Percentiles rank a stretch among this genome's conserved stretches.
phyloP scores from a whole-genome alignment of 2,113 vertebrate species.

The Fregetta grallaria region DNA sequence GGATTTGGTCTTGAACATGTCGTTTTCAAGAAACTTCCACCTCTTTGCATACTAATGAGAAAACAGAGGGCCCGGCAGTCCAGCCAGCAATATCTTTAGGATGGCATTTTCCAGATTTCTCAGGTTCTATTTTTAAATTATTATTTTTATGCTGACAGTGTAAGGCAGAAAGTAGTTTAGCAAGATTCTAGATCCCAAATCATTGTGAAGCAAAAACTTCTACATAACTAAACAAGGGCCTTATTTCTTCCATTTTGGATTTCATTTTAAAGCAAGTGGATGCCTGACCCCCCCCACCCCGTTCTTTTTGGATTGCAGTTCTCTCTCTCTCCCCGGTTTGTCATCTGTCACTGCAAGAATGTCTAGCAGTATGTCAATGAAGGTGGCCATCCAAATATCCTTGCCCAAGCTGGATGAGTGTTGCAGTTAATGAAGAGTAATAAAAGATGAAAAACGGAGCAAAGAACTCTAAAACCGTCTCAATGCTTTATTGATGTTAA shows the following conservation, averaged over 20 bases:
- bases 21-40: not conserved
- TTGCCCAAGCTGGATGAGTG: not conserved
- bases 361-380: not conserved
- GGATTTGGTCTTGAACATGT: not conserved
- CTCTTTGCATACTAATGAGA: not conserved
- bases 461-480: not conserved
- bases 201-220: not conserved
- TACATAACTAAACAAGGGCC: not conserved
- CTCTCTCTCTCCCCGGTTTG: not conserved
- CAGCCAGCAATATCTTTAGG: slow-evolving; percentile 7
- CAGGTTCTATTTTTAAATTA: slow-evolving; percentile 15
- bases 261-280: not conserved
- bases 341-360: not conserved
- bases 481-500: not conserved
- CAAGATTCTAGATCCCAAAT: not conserved
- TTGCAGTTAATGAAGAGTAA: not conserved
- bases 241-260: not conserved
- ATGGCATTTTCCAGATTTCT: slow-evolving; percentile 37
- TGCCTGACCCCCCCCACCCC: no score
- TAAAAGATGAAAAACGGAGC: not conserved
- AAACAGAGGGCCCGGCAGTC: not conserved
- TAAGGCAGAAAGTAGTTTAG: not conserved
- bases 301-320: not conserved
- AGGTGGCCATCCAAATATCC: not conserved
- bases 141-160: slow-evolving; percentile 32